Evolutionary conservation across 2,888 invertebrate genomes (phyloP), one percentile per base, ranked within the genome.

Genomic region (Glaucopsyche alexis): DNA sequence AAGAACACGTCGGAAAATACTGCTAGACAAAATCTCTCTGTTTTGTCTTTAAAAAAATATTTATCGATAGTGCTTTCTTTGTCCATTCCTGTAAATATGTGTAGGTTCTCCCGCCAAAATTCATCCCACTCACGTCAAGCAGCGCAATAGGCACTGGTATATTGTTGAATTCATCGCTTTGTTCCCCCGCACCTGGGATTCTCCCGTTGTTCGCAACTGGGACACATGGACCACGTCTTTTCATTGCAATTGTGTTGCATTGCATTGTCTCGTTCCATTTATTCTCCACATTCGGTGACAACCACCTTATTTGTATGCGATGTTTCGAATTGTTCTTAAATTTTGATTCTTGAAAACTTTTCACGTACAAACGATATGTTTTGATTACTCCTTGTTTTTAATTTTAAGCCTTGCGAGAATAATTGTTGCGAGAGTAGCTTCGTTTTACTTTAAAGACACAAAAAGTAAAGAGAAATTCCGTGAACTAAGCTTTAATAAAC

Each of bases 201-300:
- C 84, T 82, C 82, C 87, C 84, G 88, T 90, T 90, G 87, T 91
- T 88, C 82, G 84, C 81, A 90, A 90, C 83, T 91, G 78, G 90
- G 87, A 86, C 91, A 89, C 87, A 88, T 86, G 78, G 82, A 80
- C 84, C 81, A 81, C 85, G 88, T 89, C 91, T 91, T 91, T 92
- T 89, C 89, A 87, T 79, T 85, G 84, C 90, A 89, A 91, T 91
- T 91, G 92, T 90, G 83, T 89, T 88, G 88, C 84, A 80, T 77
- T 76, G 84, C 80, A 91, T 91, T 91, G 91, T 91, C 85, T 83
- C 81, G 82, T 88, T 88, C 87, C 89, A 89, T 91, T 91, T 90
- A 83, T 82, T 82, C 82, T 76, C 74, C 78, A 73, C 78, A 79
- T 81, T 79, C 75, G 78, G 80, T 81, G 84, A 84, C 83, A 83